A percentile compares a stretch with the other conserved stretches of the same genome.
These are phyloP conservation scores for Xenopus laevis DNA, from an alignment of 2,113 vertebrate genomes.

Conservation along the genomic window DNA sequence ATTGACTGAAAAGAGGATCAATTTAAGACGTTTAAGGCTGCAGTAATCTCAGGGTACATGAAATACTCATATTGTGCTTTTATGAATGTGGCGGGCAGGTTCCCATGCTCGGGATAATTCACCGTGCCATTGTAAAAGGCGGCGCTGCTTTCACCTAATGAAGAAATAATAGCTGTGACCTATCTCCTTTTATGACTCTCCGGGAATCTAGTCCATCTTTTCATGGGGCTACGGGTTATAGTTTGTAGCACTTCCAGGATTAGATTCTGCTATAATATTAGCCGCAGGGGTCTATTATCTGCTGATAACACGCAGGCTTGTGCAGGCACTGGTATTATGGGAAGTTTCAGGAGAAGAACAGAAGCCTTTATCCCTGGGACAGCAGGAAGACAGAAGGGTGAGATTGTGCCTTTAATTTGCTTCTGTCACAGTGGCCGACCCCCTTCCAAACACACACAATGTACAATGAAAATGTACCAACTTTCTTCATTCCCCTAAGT, in stretches of 20 bases:
- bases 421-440: constrained; percentile 9
- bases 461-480: too few relatives aligned
- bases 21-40: too few relatives aligned
- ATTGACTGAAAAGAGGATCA: too few relatives aligned
- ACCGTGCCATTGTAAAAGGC: constrained; percentile 16
- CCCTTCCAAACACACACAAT: background rate
- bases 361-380: constrained; percentile 12
- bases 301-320: constrained; percentile 8
- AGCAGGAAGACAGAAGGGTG: constrained; percentile 4
- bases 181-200: constrained; percentile 30
- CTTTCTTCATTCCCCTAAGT: too few relatives aligned
- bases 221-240: constrained; percentile 13
- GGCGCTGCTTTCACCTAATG: constrained; percentile 30
- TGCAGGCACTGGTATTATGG: constrained; percentile 23
- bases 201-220: constrained; percentile 8
- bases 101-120: constrained; percentile 33
- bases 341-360: constrained; percentile 15
- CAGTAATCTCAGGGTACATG: too few relatives aligned
- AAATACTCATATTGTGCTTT: too few relatives aligned
- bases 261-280: constrained; percentile 29
- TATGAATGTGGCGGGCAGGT: background rate
- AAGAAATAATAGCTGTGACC: constrained; percentile 41
- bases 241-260: constrained; percentile 18
- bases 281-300: constrained; percentile 23
- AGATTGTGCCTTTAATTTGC: constrained; percentile 16